A percentile compares a stretch with the other conserved stretches of the same genome.
These are phyloP conservation scores for Bucorvus abyssinicus DNA, from an alignment of 2,797 vertebrate genomes.

Conservation along the genomic window DNA sequence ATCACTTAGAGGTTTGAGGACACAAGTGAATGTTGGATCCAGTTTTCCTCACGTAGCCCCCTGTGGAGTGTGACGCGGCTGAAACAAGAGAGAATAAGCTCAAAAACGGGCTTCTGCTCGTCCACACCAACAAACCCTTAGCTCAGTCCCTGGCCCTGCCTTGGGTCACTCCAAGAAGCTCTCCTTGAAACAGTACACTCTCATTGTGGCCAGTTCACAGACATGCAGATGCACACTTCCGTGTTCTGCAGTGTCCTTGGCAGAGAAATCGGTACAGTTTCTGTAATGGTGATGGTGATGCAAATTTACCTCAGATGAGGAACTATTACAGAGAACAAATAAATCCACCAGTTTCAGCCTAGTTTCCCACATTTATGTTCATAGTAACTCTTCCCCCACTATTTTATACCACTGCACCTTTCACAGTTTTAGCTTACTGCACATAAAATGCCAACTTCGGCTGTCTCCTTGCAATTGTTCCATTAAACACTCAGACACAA, in stretches of 20 bases:
- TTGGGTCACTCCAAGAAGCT: neutral
- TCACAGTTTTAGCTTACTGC: neutral
- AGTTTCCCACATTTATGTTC: neutral
- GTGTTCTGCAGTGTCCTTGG: neutral
- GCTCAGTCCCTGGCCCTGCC: neutral
- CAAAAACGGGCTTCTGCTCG: neutral
- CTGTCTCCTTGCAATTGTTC: neutral
- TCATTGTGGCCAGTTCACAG: neutral
- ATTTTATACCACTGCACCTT: neutral
- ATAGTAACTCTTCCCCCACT: neutral
- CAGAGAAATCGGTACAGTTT: accelerated
- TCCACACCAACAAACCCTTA: neutral
- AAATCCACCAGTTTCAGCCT: neutral
- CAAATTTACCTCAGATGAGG: neutral
- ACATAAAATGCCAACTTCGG: neutral
- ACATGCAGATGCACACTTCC: accelerated
- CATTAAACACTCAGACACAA: neutral
- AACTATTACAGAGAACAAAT: neutral
- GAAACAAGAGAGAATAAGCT: neutral
- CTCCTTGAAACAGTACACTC: neutral
- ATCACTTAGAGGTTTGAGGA: neutral
- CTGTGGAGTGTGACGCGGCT: neutral
- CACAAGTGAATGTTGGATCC: neutral
- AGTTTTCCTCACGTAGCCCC: accelerated
- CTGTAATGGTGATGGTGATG: neutral